Percentiles rank a stretch among this genome's conserved stretches.
phyloP scores from a whole-genome alignment of 2,113 vertebrate genomes.

The Pluvialis apricaria region DNA sequence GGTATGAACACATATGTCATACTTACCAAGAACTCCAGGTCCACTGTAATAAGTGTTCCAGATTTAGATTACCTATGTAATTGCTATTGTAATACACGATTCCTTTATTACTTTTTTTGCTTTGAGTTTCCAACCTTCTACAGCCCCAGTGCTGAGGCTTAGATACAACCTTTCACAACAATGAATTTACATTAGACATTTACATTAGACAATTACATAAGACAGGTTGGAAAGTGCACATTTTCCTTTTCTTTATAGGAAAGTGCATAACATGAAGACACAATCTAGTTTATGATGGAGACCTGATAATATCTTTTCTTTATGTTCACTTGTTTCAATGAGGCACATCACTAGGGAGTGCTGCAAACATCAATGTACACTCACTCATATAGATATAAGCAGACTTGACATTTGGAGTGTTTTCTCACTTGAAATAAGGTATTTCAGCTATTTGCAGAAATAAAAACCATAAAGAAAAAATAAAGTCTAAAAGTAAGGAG shows the following conservation, averaged over 20 bases:
- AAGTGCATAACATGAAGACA: not conserved
- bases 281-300: not conserved
- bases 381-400: not conserved
- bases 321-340: not conserved
- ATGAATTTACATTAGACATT: not conserved
- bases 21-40: constrained; percentile 9
- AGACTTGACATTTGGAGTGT: not conserved
- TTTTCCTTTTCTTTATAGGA: not conserved
- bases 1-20: not conserved
- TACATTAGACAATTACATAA: too few relatives aligned
- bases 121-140: not conserved
- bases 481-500: not conserved
- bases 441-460: not conserved
- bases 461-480: not conserved
- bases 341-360: not conserved
- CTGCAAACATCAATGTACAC: not conserved
- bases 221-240: not conserved
- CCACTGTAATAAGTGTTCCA: not conserved
- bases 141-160: not conserved
- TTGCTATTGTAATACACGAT: not conserved
- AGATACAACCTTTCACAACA: not conserved
- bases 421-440: not conserved
- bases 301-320: not conserved
- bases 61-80: not conserved
- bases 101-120: not conserved